Evolutionary conservation across 2,797 vertebrate species (phyloP), one percentile per base, ranked within the genome.

Genomic region (Pipistrellus pipistrellus): DNA sequence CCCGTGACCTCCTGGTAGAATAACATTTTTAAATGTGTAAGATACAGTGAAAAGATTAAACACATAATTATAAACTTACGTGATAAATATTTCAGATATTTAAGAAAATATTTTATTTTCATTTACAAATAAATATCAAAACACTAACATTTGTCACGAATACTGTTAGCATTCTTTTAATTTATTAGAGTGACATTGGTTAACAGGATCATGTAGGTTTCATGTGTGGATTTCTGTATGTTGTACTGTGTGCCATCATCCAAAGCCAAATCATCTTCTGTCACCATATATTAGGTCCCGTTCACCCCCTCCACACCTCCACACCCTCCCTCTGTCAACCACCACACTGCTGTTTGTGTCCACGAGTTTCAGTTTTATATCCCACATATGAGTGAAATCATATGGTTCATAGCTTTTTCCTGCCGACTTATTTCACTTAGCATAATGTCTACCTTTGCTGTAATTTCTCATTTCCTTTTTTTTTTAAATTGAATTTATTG

Each of bases 21-120:
- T 62, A 55, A 51, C 46, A 78, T 81, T 91, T 92, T 81, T n/a
- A 77, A 68, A 81, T 38, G 46, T 76, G 51, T 55, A 69, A 89
- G 73, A 80, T 68, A 91, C 8, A 89, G 4, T 76, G 41, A 66
- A 27, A 81, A 77, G 12, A 25, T 86, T 66, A 77, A 18, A 87
- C 27, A 59, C 25, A 13, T 30, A 27, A 87, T 72, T 17, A 51
- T 69, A 27, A 82, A 72, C 57, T 59, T 59, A 59, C 13, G 4
- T 38, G 83, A 66, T 66, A 51, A 66, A 21, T 51, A 25, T 13
- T 71, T 90, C 66, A 69, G n/a, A 86, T 38, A 66, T 86, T 88
- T 59, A 51, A 68, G 68, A 15, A 88, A 88, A 14, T 51, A 20
- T 35, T 83, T 72, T 81, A 76, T 12, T 51, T 48, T 48, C 20